Evolutionary conservation across 2,113 vertebrate species (phyloP), one percentile per base, ranked within the genome.

Genomic region (Corythaixoides concolor): DNA sequence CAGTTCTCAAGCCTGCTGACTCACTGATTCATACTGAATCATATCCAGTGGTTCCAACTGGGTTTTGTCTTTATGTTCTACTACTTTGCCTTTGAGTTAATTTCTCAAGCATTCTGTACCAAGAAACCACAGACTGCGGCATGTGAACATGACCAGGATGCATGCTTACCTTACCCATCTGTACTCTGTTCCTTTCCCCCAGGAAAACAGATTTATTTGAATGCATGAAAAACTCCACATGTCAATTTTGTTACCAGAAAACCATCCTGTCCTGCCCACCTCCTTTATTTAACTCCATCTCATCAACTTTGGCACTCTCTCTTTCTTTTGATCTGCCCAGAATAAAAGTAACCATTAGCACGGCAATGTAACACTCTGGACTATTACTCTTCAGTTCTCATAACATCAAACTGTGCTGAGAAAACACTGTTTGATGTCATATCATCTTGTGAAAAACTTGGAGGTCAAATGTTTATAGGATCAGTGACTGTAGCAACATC

Each of bases 1-100:
- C 55, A 77, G 64, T 96, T 97, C 91, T 96, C 90, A 96, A 92
- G 92, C 73, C 78, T 91, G 75, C 55, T 86, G 86, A 94, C 53
- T 73, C 88, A 89, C 70, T 96, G 63, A 95, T 84, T 96, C 94
- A 95, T 64, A 72, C 43, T 97, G 94, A 98, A 81, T 97, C 84
- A 95, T 37, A 90, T 32, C n/a, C 64, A 78, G 35, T 47, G 16
- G 18, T 85, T 90, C 47, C 45, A 83, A 50, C 9, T 27, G 5
- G 4, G 23, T 93, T 89, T 96, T 9, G 13, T 74, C 53, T 95
- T 73, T 89, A 27, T 26, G 58, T 68, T 50, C 55, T 88, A 66
- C 28, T 84, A 62, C 28, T 74, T 90, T 90, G 60, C 30, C 59
- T 89, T 90, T 93, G 41, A 95, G 75, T 55, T 41, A 92, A 81